These are phyloP conservation scores for Saguinus imperator DNA, from an alignment of 2,113 vertebrate species.

Conservation along the genomic window DNA sequence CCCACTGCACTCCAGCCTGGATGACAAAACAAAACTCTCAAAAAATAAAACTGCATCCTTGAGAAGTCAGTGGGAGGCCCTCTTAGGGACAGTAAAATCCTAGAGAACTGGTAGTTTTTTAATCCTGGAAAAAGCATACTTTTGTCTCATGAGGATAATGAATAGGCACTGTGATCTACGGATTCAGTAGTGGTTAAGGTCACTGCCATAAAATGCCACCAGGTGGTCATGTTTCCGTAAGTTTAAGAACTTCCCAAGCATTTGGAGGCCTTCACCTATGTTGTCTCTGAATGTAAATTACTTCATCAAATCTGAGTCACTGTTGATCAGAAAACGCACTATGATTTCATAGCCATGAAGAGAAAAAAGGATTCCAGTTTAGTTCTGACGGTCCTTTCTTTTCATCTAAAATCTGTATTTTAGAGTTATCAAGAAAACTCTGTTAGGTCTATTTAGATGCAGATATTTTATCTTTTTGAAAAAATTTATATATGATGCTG, in stretches of 20 bases:
- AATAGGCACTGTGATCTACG: background rate
- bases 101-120: background rate
- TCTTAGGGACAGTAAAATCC: background rate
- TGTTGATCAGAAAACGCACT: background rate
- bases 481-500: no score
- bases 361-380: background rate
- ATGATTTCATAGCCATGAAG: background rate
- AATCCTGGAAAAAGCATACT: background rate
- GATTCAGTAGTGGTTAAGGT: background rate
- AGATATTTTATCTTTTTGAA: background rate
- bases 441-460: background rate
- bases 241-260: background rate
- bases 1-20: background rate
- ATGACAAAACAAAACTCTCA: background rate
- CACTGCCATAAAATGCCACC: background rate
- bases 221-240: background rate
- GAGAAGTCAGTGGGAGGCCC: background rate
- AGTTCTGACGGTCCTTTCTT: background rate
- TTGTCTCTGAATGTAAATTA: background rate
- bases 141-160: background rate
- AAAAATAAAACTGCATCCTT: background rate
- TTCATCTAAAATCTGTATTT: background rate
- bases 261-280: background rate
- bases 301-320: background rate
- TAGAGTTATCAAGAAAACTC: background rate